Base-by-base conservation (phyloP, 2,888 invertebrate species). In the Nomada fucata region DNA sequence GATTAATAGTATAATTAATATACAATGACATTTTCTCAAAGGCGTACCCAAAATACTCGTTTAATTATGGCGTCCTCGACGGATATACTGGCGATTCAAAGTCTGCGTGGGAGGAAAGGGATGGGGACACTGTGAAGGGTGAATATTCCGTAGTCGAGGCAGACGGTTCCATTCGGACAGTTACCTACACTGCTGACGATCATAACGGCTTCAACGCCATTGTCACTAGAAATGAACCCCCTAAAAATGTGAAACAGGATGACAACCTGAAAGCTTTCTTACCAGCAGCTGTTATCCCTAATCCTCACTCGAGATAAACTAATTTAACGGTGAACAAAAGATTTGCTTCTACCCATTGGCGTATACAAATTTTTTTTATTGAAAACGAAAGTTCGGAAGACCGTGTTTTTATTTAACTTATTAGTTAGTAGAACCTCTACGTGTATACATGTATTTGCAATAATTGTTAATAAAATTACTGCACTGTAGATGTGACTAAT, bases 91-190 rank as follows among this genome's bases (percentile, higher is more conserved):
- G 92, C 0, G 92, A 92, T 44, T 89, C 91, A 0, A 92, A 92
- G 70, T 91, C 92, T 2, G 92, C 92, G 3, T 92, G 92, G 92
- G 92, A 92, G 67, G 91, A 92, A 69, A 86, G 92, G 7, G 90
- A 92, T 36, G 92, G 92, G 7, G 92, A 92, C 36, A 86, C 85
- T 4, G 92, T 92, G 1, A 91, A 89, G 61, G 92, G 92, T 53
- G 91, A 92, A 83, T 92, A 92, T 76, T 92, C 92, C 11, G 89
- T 92, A 2, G 90, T 92, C 3, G 92, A 92, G 50, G 92, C 91
- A 1, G 92, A 92, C 44, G 92, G 92, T 9, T 88, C 90, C 7
- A 90, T 92, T 59, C 87, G 92, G 10, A 92, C 91, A 0, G 92
- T 92, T 2, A 87, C 88, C 15, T 92, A 92, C 44, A 92, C 91